phyloP scores from a whole-genome alignment of 2,797 vertebrate genomes.

The Malurus splendens region DNA sequence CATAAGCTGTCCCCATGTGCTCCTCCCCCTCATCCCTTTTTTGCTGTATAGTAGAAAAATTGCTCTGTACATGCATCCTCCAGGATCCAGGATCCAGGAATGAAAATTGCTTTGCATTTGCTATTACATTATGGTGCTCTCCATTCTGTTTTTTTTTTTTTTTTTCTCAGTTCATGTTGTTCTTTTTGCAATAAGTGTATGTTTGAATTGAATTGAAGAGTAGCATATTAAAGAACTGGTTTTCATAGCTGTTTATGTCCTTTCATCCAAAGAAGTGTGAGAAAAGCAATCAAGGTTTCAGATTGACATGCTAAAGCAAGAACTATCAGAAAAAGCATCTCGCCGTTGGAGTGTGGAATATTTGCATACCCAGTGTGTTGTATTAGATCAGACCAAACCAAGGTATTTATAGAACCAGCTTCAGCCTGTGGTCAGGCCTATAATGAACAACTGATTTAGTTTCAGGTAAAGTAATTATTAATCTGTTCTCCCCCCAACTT shows the following conservation, averaged over 20 bases:
- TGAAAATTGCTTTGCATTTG: conserved; percentile 46
- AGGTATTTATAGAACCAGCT: conserved; percentile 79
- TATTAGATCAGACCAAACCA: conserved; percentile 77
- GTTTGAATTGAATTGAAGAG: conserved; percentile 56
- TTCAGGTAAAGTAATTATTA: conserved; percentile 51
- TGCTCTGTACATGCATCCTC: background rate
- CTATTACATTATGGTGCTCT: conserved; percentile 14
- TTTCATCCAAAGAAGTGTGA: conserved; percentile 62
- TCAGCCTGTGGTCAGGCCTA: conserved; percentile 76
- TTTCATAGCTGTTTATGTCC: conserved; percentile 65
- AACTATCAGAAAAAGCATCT: conserved; percentile 44
- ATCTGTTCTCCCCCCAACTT: background rate
- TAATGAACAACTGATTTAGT: conserved; percentile 44
- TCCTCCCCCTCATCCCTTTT: background rate
- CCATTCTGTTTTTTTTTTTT: background rate
- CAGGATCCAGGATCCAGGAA: conserved; percentile 31
- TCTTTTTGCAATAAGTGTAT: conserved; percentile 48
- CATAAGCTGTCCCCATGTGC: background rate
- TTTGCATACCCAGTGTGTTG: conserved; percentile 73
- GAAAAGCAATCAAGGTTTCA: conserved; percentile 57
- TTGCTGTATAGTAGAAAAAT: conserved; percentile 19
- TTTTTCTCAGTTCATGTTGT: conserved; percentile 19
- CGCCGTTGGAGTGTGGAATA: conserved; percentile 66
- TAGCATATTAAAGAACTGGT: conserved; percentile 55
- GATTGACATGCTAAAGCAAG: conserved; percentile 48